Evolutionary conservation across 1,140 invertebrate species (phyloP).

Genomic region (Dolichoris vasculosae): DNA sequence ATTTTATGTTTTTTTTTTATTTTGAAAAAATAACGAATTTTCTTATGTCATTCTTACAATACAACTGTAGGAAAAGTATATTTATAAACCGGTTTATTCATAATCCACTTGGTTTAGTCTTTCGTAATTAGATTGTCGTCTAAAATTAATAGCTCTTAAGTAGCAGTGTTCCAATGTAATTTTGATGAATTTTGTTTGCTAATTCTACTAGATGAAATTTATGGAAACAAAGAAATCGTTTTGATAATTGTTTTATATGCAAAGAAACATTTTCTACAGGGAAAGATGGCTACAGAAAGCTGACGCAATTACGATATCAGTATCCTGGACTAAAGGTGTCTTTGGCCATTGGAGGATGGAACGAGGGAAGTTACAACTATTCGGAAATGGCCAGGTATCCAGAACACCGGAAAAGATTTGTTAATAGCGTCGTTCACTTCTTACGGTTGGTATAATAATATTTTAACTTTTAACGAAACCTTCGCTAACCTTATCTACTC

Average conservation of each 20-base stretch:
- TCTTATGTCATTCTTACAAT: too few species aligned
- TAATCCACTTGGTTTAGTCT: background rate
- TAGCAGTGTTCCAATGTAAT: conserved; percentile 20
- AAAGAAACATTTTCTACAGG: conserved; percentile 56
- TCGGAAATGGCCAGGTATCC: conserved; percentile 81
- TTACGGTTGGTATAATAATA: background rate
- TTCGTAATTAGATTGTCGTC: background rate
- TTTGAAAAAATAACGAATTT: too few species aligned
- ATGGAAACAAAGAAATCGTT: conserved; percentile 6
- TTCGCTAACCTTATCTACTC: too few species aligned
- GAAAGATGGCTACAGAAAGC: conserved; percentile 81
- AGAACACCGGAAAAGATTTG: conserved; percentile 77
- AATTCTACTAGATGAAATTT: background rate
- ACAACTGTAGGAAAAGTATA: too few species aligned
- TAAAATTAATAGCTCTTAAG: background rate
- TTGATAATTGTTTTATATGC: conserved; percentile 48
- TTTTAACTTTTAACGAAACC: too few species aligned
- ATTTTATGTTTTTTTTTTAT: too few species aligned
- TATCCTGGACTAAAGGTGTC: conserved; percentile 86
- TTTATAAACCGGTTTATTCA: background rate
- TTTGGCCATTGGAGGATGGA: conserved; percentile 91
- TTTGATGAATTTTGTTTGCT: conserved; percentile 9
- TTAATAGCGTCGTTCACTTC: conserved; percentile 78
- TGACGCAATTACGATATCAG: conserved; percentile 79
- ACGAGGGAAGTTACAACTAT: conserved; percentile 88